Evolutionary conservation across 1,140 invertebrate species (phyloP).

Genomic region (Solenopsis invicta): DNA sequence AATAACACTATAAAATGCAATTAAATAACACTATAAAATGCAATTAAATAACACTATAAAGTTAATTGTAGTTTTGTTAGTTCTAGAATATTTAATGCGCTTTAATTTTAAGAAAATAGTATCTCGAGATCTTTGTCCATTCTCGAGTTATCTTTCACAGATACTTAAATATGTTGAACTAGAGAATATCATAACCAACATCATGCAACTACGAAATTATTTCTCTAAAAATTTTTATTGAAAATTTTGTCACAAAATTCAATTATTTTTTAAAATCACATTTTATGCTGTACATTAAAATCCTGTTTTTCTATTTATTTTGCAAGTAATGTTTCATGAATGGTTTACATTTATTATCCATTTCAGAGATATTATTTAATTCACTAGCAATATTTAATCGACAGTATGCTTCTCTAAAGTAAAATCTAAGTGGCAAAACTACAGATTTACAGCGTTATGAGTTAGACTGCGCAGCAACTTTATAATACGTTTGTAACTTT

Average conservation of each 20-base stretch:
- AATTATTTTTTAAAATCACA: neutral
- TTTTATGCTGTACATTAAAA: neutral
- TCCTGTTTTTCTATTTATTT: neutral
- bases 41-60: no score
- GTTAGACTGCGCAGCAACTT: no score
- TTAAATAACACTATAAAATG: no score
- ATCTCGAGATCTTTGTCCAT: no score
- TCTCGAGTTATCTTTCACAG: neutral
- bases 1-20: no score
- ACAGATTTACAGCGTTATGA: no score
- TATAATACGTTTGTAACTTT: no score
- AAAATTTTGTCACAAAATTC: neutral
- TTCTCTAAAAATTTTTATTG: neutral
- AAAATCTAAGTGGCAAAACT: neutral
- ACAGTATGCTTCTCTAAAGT: neutral
- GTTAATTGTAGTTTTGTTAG: no score
- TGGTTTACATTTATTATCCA: neutral
- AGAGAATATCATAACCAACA: neutral
- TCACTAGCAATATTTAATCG: neutral
- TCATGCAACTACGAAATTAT: no score
- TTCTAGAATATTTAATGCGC: no score
- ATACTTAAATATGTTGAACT: neutral
- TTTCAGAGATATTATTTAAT: constrained; percentile 13
- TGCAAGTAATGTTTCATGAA: neutral
- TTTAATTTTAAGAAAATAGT: no score